Conservation (phyloP, 2,113 vertebrate species). For the Charina bottae region DNA sequence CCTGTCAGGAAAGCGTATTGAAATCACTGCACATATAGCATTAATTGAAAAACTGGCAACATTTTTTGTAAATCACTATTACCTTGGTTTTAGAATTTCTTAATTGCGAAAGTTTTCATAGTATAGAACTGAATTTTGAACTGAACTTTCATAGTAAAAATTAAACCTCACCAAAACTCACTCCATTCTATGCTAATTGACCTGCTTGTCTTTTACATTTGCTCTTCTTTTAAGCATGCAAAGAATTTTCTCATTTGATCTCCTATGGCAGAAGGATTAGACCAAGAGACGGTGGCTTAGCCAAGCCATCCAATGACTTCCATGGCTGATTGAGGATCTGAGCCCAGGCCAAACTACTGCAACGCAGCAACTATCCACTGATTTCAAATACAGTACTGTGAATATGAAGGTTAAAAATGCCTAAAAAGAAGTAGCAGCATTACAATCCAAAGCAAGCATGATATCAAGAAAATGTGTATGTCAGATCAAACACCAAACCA, state of each 20-base stretch:
- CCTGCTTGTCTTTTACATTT: background rate
- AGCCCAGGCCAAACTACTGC: background rate
- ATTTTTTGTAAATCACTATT: too few relatives aligned
- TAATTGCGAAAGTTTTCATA: too few relatives aligned
- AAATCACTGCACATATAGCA: too few relatives aligned
- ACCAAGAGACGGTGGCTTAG: background rate
- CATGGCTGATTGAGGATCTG: background rate
- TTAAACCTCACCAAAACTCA: background rate
- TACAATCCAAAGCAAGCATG: too few relatives aligned
- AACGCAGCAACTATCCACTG: background rate
- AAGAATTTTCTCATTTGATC: background rate
- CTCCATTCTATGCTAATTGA: background rate
- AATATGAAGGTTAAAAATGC: slow-evolving; percentile 30
- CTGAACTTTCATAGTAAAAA: background rate
- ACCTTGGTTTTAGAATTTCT: too few relatives aligned
- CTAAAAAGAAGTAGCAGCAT: background rate
- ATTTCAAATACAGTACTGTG: slow-evolving; percentile 38
- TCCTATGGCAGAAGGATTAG: background rate
- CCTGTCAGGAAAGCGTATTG: too few relatives aligned
- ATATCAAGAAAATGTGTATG: accelerated
- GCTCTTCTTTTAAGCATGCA: background rate
- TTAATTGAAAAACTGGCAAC: too few relatives aligned
- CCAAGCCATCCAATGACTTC: background rate
- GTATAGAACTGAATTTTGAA: too few relatives aligned
- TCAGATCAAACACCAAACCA: background rate